Evolutionary conservation across 53 echinoderm and acorn worm species (phyloP), one percentile per base, ranked within the genome.

Genomic region (Actinopyga echinites): DNA sequence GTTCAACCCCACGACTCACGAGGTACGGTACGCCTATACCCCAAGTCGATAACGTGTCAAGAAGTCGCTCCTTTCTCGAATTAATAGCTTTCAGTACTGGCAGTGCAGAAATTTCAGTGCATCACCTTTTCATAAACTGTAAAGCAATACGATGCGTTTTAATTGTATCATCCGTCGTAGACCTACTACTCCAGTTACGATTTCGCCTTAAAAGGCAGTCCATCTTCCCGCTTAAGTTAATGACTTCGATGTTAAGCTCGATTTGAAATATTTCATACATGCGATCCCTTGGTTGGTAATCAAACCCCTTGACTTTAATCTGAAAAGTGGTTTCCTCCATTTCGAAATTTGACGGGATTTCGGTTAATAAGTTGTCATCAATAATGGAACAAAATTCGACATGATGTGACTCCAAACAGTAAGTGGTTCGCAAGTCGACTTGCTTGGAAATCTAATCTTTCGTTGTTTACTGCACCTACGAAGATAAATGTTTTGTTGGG

Each of bases 401-500:
- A 40, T 21, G 30, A 34, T 68, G 68, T 37, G 23, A 68, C 68
- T 36, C 68, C 68, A 68, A 68, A 68, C 68, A 68, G 40, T 37
- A 36, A 68, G 22, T 10, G 68, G 35, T 36, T 68, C 23, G 24
- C 33, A 67, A 68, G 35, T 68, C 22, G 34, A 40, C 40, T 68
- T 68, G 68, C 68, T 68, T 68, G 35, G 68, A 68, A 68, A 68
- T n/a, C 35, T 36, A 68, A 68, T 68, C 36, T 68, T 22, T 34
- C 42, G 33, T 34, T 68, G 37, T 68, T 37, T 36, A 68, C 24
- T n/a, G 22, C 60, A 11, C 35, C 68, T 34, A 68, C 22, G 68
- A 68, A 68, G 68, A 68, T 34, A 37, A 68, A 68, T 68, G 68
- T 68, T 68, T 40, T 40, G 40, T 40, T 40, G 40, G 40, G 40